phyloP scores from a whole-genome alignment of 2,797 vertebrate species.

The Brachyrhaphis roseni region DNA sequence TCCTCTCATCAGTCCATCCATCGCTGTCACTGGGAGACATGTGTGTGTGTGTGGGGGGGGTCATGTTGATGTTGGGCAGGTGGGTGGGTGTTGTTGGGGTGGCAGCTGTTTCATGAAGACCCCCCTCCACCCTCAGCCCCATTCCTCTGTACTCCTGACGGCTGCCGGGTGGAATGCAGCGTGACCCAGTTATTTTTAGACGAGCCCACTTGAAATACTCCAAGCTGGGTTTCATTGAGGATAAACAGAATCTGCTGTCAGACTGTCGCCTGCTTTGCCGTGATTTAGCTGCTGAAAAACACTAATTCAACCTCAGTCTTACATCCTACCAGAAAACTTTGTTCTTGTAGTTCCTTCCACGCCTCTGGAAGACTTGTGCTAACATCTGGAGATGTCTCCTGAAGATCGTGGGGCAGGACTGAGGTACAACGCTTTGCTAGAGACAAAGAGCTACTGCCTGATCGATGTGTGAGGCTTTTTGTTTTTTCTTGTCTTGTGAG shows the following conservation, averaged over 20 bases:
- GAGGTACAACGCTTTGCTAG: constrained; percentile 77
- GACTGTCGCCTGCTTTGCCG: constrained; percentile 39
- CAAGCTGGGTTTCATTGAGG: constrained; percentile 84
- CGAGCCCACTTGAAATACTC: constrained; percentile 82
- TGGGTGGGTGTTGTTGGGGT: constrained; percentile 17
- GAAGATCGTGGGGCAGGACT: constrained; percentile 84
- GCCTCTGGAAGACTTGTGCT: constrained; percentile 22
- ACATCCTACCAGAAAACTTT: background rate
- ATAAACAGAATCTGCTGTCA: constrained; percentile 79
- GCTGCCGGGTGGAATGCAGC: constrained; percentile 81
- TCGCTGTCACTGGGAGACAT: constrained; percentile 24
- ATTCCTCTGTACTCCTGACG: constrained; percentile 74
- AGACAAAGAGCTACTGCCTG: background rate
- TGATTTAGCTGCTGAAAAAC: background rate
- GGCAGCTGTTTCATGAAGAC: constrained; percentile 20
- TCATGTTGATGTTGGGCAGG: constrained; percentile 3
- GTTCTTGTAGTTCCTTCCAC: background rate
- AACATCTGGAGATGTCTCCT: constrained; percentile 83
- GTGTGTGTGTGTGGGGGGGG: background rate
- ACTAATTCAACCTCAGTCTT: background rate
- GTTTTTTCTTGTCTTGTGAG: background rate
- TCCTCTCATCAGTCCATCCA: background rate
- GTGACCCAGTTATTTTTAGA: constrained; percentile 93
- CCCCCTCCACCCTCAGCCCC: constrained; percentile 12
- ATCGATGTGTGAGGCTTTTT: background rate